phyloP scores from a whole-genome alignment of 2,113 vertebrate species.

The Triplophysa tibetana region DNA sequence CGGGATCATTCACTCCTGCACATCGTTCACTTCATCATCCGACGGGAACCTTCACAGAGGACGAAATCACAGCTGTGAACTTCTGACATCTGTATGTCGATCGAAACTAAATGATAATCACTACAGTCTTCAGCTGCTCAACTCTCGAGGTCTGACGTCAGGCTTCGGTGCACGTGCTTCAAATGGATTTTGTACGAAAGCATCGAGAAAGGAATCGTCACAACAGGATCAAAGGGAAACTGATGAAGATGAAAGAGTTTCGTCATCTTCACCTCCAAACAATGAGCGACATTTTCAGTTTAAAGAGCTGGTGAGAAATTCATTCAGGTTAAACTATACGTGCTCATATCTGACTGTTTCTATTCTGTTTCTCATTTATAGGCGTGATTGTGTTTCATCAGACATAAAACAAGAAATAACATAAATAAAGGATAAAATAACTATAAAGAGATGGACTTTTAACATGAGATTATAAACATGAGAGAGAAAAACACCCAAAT shows the following conservation, averaged over 20 bases:
- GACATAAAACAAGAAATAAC: too few species aligned
- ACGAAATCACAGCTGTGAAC: not conserved
- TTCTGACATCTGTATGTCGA: not conserved
- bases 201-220: constrained; percentile 30
- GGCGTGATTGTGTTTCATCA: too few species aligned
- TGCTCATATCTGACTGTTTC: too few species aligned
- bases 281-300: constrained; percentile 73
- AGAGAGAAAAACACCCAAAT: too few species aligned
- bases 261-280: constrained; percentile 33
- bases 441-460: too few species aligned
- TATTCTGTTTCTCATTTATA: too few species aligned
- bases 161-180: not conserved
- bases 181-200: constrained; percentile 42
- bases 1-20: not conserved
- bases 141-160: not conserved
- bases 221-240: constrained; percentile 23
- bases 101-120: not conserved
- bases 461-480: too few species aligned
- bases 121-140: not conserved
- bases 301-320: constrained; percentile 72
- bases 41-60: constrained; percentile 5
- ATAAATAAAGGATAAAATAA: too few species aligned
- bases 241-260: constrained; percentile 15
- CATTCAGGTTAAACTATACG: not conserved
- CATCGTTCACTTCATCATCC: constrained; percentile 3